phyloP scores from a whole-genome alignment of 2,797 vertebrate genomes.

The Falco columbarius region DNA sequence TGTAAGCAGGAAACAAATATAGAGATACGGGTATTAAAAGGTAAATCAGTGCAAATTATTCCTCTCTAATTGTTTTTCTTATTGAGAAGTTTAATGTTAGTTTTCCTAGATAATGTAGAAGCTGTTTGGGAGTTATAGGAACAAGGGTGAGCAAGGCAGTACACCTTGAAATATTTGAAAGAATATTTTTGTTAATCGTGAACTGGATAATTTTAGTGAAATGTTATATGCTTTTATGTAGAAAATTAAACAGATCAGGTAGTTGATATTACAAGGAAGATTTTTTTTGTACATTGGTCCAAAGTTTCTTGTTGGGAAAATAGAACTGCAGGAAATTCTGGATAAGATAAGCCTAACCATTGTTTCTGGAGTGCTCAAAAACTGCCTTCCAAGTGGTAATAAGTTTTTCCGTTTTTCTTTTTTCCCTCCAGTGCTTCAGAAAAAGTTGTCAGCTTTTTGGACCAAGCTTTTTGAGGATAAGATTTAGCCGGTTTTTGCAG shows the following conservation, averaged over 20 bases:
- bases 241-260: not conserved
- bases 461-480: not conserved
- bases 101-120: not conserved
- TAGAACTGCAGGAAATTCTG: not conserved
- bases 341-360: not conserved
- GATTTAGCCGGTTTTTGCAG: not conserved
- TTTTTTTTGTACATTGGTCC: not conserved
- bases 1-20: not conserved
- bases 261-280: not conserved
- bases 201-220: not conserved
- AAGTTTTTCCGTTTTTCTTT: not conserved
- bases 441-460: not conserved
- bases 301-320: not conserved
- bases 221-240: not conserved
- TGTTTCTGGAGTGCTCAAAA: not conserved
- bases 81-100: not conserved
- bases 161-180: not conserved
- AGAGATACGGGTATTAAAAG: not conserved
- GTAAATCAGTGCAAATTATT: not conserved
- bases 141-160: not conserved
- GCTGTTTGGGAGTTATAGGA: not conserved
- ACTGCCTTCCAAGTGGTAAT: not conserved
- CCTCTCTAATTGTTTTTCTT: not conserved
- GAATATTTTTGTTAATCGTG: not conserved
- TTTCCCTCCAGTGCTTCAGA: not conserved